phyloP scores from a whole-genome alignment of 2,113 vertebrate genomes.

The Agelaius phoeniceus region DNA sequence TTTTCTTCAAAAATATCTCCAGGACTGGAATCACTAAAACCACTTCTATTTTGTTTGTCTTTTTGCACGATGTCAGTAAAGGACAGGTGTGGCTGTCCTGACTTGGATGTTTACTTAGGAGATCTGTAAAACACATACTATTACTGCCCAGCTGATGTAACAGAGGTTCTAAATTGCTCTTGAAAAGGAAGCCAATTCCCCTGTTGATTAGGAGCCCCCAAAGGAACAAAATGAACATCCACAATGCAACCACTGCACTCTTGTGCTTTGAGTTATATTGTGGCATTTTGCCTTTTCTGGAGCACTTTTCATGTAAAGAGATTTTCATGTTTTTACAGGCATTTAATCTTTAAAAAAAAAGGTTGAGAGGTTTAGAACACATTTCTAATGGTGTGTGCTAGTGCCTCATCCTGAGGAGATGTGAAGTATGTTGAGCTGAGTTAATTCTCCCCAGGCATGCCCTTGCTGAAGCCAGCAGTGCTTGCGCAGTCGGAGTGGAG shows the following conservation, averaged over 20 bases:
- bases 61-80: background rate
- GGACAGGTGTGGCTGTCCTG: background rate
- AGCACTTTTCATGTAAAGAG: background rate
- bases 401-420: background rate
- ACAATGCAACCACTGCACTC: background rate
- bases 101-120: background rate
- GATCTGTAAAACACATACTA: background rate
- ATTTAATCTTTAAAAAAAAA: background rate
- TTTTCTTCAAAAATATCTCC: background rate
- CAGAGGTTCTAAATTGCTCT: background rate
- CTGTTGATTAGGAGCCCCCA: background rate
- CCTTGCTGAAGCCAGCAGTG: conserved; percentile 49
- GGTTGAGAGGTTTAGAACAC: background rate
- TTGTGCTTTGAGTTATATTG: background rate
- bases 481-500: conserved; percentile 73
- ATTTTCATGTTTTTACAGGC: background rate
- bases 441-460: conserved; percentile 68
- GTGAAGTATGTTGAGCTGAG: conserved; percentile 25
- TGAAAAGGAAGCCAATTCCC: background rate
- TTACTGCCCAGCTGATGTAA: background rate
- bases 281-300: background rate
- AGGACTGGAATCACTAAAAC: background rate
- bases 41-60: background rate
- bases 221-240: background rate
- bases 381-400: background rate